phyloP scores from a whole-genome alignment of 1,140 invertebrate genomes.

The Drosophila neocordata region DNA sequence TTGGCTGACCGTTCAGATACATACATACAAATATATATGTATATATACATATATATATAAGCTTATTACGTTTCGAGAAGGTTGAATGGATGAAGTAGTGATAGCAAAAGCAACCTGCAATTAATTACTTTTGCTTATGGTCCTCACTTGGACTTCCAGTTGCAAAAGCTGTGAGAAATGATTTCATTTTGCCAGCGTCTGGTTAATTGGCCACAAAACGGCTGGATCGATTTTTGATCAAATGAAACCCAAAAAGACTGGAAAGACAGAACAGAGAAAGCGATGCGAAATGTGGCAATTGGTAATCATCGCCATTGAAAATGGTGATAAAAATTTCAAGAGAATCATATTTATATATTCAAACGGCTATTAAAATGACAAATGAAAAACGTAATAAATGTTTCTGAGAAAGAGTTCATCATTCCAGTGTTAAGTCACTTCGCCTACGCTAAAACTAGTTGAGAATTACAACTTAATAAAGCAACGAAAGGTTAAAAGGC shows the following conservation, averaged over 20 bases:
- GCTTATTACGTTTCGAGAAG: conserved; percentile 18
- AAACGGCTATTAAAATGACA: not conserved
- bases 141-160: conserved; percentile 4
- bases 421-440: too few relatives aligned
- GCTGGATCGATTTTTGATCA: not conserved
- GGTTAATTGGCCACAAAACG: conserved; percentile 62
- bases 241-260: not conserved
- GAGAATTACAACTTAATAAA: not conserved
- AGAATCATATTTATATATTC: not conserved
- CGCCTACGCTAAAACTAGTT: too few relatives aligned
- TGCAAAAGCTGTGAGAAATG: conserved; percentile 71
- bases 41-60: not conserved
- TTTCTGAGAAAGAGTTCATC: too few relatives aligned
- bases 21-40: too few relatives aligned
- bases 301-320: not conserved
- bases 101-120: conserved; percentile 46
- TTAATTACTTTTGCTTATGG: conserved; percentile 63
- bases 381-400: too few relatives aligned
- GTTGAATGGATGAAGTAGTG: not conserved
- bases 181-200: conserved; percentile 73
- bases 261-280: not conserved
- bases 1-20: conserved; percentile 37
- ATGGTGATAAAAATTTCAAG: not conserved
- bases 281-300: not conserved
- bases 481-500: too few relatives aligned